These are phyloP conservation scores for Pheosia tremula DNA, from an alignment of 2,888 invertebrate species.

Conservation along the genomic window DNA sequence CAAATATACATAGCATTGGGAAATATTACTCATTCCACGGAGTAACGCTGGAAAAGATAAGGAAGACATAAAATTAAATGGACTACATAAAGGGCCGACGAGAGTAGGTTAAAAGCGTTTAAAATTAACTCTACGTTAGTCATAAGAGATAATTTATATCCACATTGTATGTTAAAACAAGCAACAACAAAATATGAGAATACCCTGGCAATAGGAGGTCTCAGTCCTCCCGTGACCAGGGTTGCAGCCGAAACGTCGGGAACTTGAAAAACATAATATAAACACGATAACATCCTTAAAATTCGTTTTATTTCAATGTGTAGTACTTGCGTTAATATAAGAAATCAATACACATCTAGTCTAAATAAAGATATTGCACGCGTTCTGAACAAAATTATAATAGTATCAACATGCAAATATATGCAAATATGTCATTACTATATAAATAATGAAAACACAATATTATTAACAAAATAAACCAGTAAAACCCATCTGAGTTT, in stretches of 20 bases:
- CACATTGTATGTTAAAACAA: conserved; percentile 9
- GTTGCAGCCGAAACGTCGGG: too few relatives aligned
- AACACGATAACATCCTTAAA: too few relatives aligned
- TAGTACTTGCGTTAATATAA: too few relatives aligned
- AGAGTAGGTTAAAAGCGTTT: neutral
- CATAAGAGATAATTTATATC: conserved; percentile 6
- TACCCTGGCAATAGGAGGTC: too few relatives aligned
- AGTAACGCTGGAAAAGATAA: neutral
- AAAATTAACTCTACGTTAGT: neutral
- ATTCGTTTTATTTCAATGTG: too few relatives aligned
- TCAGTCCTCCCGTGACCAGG: too few relatives aligned
- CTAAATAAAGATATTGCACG: conserved; percentile 18
- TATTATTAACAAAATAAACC: too few relatives aligned
- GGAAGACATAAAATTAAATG: neutral
- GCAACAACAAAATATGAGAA: too few relatives aligned
- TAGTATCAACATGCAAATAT: conserved; percentile 21
- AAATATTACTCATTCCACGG: neutral
- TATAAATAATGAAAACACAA: conserved; percentile 19
- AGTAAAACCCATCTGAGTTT: too few relatives aligned
- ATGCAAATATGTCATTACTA: conserved; percentile 23
- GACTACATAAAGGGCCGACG: neutral
- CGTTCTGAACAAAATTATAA: conserved; percentile 17
- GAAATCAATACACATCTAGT: neutral
- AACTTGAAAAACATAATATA: too few relatives aligned
- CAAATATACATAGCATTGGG: neutral